These are phyloP conservation scores for Papilio polytes DNA, from an alignment of 1,140 invertebrate genomes.

Conservation along the genomic window DNA sequence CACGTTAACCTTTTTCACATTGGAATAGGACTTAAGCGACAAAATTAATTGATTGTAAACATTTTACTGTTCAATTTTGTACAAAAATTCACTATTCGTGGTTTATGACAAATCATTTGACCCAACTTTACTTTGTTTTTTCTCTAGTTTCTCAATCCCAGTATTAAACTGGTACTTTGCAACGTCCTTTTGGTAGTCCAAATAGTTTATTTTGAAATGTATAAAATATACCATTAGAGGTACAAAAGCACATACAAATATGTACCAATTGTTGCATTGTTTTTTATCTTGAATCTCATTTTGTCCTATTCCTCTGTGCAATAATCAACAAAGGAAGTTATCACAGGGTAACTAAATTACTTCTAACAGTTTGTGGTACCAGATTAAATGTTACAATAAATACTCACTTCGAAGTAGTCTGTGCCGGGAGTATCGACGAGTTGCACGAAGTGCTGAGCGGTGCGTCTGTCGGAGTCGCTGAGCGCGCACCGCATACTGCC, in stretches of 20 bases:
- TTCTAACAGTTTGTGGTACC: not conserved
- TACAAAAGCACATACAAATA: too few relatives aligned
- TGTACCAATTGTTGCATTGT: too few relatives aligned
- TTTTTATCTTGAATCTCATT: too few relatives aligned
- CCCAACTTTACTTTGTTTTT: not conserved
- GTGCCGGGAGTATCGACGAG: conserved; percentile 95
- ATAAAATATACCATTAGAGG: too few relatives aligned
- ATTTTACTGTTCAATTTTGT: not conserved
- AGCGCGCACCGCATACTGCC: conserved; percentile 95
- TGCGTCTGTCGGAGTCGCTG: conserved; percentile 94
- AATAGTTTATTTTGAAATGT: too few relatives aligned
- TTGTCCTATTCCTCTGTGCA: not conserved
- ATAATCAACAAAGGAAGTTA: not conserved
- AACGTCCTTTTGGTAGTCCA: too few relatives aligned
- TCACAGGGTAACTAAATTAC: not conserved
- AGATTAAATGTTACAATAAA: not conserved
- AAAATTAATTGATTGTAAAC: not conserved
- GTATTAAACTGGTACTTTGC: too few relatives aligned
- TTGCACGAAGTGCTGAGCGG: conserved; percentile 92
- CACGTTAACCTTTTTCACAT: conserved; percentile 20
- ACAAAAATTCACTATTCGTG: too few relatives aligned
- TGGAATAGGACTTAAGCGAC: not conserved
- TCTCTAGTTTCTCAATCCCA: too few relatives aligned
- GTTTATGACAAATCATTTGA: not conserved
- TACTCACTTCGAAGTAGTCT: conserved; percentile 93